Conservation (phyloP, 2,113 vertebrate species). For the Climacteris rufus region DNA sequence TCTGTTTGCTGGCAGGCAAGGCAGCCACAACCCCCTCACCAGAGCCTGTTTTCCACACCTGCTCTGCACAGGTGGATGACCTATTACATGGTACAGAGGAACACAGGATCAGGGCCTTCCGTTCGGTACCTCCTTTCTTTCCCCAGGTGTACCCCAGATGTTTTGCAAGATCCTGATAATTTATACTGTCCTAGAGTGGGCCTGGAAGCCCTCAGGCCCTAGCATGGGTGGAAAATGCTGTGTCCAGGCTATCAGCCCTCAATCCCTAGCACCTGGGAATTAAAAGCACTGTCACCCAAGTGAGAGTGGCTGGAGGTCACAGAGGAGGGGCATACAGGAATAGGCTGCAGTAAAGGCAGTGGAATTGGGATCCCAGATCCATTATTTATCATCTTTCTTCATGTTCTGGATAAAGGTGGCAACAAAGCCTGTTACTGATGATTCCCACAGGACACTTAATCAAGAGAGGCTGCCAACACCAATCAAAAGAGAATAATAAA, state of each 20-base stretch:
- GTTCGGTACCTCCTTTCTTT: neutral
- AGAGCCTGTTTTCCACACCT: neutral
- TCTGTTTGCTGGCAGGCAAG: neutral
- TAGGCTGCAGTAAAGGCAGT: neutral
- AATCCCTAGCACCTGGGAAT: neutral
- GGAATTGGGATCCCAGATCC: neutral
- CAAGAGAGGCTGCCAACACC: slow-evolving; percentile 38
- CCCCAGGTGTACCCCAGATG: accelerated
- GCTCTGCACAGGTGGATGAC: neutral
- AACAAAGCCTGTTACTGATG: slow-evolving; percentile 10
- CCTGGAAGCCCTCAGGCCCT: neutral
- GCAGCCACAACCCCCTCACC: neutral
- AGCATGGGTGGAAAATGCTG: neutral
- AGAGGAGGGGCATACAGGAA: neutral
- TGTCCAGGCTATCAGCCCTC: neutral
- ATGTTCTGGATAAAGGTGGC: slow-evolving; percentile 12
- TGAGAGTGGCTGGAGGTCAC: neutral
- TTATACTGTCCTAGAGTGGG: neutral
- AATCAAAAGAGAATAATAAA: slow-evolving; percentile 31
- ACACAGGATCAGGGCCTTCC: neutral
- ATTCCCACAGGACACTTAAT: slow-evolving; percentile 45
- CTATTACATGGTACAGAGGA: neutral
- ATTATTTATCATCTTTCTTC: slow-evolving; percentile 7
- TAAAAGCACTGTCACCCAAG: neutral
- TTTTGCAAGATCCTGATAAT: neutral